A percentile compares a stretch with the other conserved stretches of the same genome.
Conservation (phyloP, 2,797 vertebrate species). For the Rhynchonycteris naso region DNA sequence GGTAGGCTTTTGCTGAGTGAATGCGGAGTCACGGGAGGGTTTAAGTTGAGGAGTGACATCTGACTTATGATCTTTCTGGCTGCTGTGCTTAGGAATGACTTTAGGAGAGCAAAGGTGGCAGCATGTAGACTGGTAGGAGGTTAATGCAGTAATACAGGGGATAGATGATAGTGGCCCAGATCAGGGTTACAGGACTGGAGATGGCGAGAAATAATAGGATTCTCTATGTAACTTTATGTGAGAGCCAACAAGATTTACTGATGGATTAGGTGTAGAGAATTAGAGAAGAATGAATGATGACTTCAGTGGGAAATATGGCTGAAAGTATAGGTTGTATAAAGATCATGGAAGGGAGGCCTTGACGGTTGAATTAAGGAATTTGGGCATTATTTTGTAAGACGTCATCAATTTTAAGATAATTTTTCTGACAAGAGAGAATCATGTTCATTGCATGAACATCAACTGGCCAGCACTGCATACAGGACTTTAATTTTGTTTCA, state of each 20-base stretch:
- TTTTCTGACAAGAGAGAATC: constrained; percentile 25
- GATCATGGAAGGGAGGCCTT: background rate
- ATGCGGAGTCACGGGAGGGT: background rate
- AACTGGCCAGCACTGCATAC: background rate
- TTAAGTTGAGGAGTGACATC: background rate
- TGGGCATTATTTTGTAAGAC: background rate
- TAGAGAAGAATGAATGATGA: background rate
- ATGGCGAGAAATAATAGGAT: background rate
- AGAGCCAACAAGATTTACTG: background rate
- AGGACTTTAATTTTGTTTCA: constrained; percentile 1
- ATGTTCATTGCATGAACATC: background rate
- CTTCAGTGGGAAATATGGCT: background rate
- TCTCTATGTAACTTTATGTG: background rate
- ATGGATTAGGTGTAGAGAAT: background rate
- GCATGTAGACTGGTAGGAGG: background rate
- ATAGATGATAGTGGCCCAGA: background rate
- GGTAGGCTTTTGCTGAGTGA: background rate
- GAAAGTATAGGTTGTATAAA: constrained; percentile 7
- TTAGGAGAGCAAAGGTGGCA: background rate
- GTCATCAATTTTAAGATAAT: background rate
- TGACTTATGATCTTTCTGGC: background rate
- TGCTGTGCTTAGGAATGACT: background rate
- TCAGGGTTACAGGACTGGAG: background rate
- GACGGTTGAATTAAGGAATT: background rate
- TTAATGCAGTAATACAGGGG: background rate